Conservation (phyloP, 2,888 invertebrate species). For the Lasioglossum villosulum region DNA sequence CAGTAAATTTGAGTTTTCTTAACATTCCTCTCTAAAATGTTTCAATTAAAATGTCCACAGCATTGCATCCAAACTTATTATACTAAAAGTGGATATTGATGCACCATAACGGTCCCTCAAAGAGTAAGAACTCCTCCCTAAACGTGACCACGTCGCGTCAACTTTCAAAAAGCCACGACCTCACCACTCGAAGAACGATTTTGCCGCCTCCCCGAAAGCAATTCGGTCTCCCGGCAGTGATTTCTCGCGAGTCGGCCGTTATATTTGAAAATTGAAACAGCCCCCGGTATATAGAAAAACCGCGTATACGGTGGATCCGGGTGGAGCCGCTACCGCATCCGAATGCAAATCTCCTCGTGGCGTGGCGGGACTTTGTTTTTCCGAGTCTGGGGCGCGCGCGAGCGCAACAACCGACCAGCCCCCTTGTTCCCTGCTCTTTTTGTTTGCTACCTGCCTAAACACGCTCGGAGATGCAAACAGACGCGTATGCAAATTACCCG, state of each 20-base stretch:
- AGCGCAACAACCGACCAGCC: neutral
- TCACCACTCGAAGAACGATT: neutral
- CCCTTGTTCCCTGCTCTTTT: constrained; percentile 23
- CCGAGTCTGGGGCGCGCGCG: neutral
- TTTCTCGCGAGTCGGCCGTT: neutral
- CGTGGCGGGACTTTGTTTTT: neutral
- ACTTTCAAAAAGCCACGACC: neutral
- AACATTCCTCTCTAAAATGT: neutral
- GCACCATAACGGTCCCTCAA: too few relatives aligned
- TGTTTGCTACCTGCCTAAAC: constrained; percentile 28
- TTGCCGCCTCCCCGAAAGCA: neutral
- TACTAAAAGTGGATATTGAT: too few relatives aligned
- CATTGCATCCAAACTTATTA: too few relatives aligned
- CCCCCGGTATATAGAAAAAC: constrained; percentile 17
- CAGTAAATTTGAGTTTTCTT: neutral
- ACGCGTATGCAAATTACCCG: constrained; percentile 63
- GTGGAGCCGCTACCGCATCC: neutral
- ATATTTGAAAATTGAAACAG: constrained; percentile 12
- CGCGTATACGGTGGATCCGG: constrained; percentile 10
- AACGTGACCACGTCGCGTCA: neutral
- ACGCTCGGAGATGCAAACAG: constrained; percentile 56
- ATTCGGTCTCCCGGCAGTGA: neutral
- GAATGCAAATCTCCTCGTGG: constrained; percentile 24
- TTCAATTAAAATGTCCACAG: neutral
- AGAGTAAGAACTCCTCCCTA: neutral